Conservation (phyloP, 2,113 vertebrate genomes). For the Hippocampus mohnikei region DNA sequence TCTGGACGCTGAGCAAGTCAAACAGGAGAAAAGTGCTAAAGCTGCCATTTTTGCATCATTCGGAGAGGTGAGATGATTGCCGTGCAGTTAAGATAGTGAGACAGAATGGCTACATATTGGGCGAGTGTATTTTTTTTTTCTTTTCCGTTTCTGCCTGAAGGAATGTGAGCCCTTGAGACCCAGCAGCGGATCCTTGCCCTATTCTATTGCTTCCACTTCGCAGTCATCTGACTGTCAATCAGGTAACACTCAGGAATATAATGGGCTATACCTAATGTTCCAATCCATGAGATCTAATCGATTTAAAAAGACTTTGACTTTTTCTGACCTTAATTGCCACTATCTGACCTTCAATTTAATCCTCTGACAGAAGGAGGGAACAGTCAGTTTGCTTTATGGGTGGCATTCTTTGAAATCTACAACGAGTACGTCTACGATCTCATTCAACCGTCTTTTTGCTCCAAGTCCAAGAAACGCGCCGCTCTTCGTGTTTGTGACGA, state of each 20-base stretch:
- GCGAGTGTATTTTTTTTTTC: neutral
- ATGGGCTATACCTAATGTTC: too few relatives aligned
- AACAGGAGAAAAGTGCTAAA: conserved; percentile 76
- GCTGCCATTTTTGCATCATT: conserved; percentile 72
- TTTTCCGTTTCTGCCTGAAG: conserved; percentile 19
- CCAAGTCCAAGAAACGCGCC: conserved; percentile 74
- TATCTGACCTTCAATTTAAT: neutral
- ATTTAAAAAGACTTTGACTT: too few relatives aligned
- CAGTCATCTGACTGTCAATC: conserved; percentile 44
- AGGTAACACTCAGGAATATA: conserved; percentile 37
- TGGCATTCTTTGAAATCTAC: conserved; percentile 87
- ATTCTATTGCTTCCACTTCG: conserved; percentile 2
- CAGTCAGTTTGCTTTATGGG: conserved; percentile 76
- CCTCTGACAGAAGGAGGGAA: conserved; percentile 16
- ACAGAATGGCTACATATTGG: too few relatives aligned
- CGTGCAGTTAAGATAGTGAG: neutral
- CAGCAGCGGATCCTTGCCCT: neutral
- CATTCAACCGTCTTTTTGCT: conserved; percentile 60
- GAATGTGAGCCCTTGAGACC: conserved; percentile 33
- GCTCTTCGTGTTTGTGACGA: conserved; percentile 82
- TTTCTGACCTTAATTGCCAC: too few relatives aligned
- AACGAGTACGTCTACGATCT: conserved; percentile 86
- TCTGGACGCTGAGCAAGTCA: conserved; percentile 75
- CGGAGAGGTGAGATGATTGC: conserved; percentile 74
- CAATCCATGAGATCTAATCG: neutral